Evolutionary conservation across 2,113 vertebrate genomes (phyloP), one percentile per base, ranked within the genome.

Genomic region (Pandion haliaetus): DNA sequence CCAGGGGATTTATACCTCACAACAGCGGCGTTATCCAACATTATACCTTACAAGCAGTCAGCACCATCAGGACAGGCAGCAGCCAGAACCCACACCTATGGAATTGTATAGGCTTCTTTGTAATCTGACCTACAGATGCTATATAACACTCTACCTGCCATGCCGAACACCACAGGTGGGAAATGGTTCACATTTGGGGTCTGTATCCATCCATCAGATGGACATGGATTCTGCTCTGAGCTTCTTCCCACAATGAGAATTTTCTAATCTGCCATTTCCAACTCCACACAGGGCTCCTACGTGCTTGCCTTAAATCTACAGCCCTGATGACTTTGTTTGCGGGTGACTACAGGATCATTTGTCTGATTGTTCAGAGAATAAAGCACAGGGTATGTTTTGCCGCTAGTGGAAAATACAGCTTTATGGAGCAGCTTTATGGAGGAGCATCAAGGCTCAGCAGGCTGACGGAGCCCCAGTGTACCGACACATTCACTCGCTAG

Each of bases 401-500:
- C 4, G 6, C 73, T 28, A 23, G 40, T 40, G 10, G 58, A 63
- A 69, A 78, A 54, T 10, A 47, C 44, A 54, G 55, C 82, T 58
- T 84, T 70, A 36, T 32, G 62, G 50, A 71, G 67, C 73, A 61
- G 88, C 61, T 87, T 87, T 65, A 50, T n/a, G 0, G 15, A 79
- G 78, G 66, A 87, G 49, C 82, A 47, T 1, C 25, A 19, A 15
- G 59, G 77, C 78, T 54, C 86, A 52, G 77, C 32, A n/a, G 59
- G 72, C 59, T 87, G 72, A 25, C 9, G 1, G 16, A 10, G 76
- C 70, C 76, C 63, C 52, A 42, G 52, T 4, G 0, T 50, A 34
- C 34, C 3, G 2, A 40, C 31, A 58, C 7, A 0, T 57, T n/a
- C 1, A 0, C 42, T 61, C 9, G 0, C 36, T 40, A 26, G 32